Conservation (phyloP, 2,113 vertebrate species). For the Myiagra hebetior region DNA sequence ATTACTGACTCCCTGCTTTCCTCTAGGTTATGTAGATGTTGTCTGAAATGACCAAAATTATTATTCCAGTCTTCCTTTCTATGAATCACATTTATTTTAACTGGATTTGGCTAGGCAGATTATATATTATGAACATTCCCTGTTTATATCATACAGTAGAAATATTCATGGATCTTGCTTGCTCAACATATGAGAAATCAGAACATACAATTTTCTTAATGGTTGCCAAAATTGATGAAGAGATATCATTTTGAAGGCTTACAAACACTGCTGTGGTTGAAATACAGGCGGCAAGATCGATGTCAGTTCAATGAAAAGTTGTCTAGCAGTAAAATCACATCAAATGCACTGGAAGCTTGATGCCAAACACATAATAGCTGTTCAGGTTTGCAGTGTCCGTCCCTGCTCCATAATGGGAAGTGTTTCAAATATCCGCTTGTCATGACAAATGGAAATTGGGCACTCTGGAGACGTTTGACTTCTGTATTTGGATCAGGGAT, state of each 20-base stretch:
- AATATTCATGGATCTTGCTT: not conserved
- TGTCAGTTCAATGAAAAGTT: not conserved
- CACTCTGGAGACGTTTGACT: not conserved
- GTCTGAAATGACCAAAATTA: not conserved
- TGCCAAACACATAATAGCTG: not conserved
- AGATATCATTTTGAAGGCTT: not conserved
- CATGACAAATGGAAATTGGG: not conserved
- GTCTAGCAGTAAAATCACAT: not conserved
- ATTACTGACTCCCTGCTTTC: not conserved
- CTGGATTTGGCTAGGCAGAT: not conserved
- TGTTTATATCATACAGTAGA: not conserved
- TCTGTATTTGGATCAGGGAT: not conserved
- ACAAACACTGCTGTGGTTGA: not conserved
- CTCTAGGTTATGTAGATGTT: not conserved
- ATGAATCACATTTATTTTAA: not conserved
- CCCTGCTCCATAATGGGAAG: not conserved
- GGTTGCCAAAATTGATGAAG: not conserved
- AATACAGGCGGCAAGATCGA: not conserved
- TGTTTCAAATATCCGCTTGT: not conserved
- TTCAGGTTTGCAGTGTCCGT: not conserved
- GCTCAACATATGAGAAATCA: not conserved
- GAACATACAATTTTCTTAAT: not conserved
- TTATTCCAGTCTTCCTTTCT: not conserved
- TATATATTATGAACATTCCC: not conserved
- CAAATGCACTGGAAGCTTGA: not conserved